Evolutionary conservation across 2,888 invertebrate genomes (phyloP), one percentile per base, ranked within the genome.

Genomic region (Luperina nickerlii): DNA sequence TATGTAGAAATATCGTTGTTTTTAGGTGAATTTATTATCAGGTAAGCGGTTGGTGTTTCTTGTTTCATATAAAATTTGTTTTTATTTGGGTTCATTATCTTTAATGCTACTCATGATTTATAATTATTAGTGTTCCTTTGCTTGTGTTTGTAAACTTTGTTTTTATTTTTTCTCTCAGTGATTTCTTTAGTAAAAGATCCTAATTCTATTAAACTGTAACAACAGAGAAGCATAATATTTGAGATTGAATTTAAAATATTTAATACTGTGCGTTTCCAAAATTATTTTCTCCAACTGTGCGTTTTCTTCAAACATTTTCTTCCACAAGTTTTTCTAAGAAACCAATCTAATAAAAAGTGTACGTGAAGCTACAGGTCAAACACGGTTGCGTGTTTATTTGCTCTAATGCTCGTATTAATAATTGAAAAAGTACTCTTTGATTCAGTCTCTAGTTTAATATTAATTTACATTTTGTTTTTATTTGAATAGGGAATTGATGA

Each of bases 11-110:
- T 84, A 83, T 91, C 74, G 85, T 92, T 92, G 91, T 93, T 93
- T 91, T 91, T 92, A 92, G 88, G 88, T 90, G 90, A 91, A 93
- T 93, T 89, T 88, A 82, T 89, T 90, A 88, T 87, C 89, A 89
- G 92, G 87, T 90, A 85, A 90, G 90, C 88, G 88, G 79, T 84
- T 76, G 13, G n/a, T 67, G 66, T 74, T 76, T 42, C 27, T 76
- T 66, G 51, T 63, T 65, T 57, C n/a, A 48, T 54, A 74, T 38
- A 6, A 38, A 38, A 38, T 85, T 85, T 75, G 77, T 85, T 83
- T 69, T 86, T 77, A 75, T 77, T 86, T 83, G 51, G 5, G 69
- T 60, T 60, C 24, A 13, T 54, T 70, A 66, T 45, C 8, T 63
- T 78, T 75, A 67, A 20, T 63, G 60, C n/a, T 54, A 18, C 32